Evolutionary conservation across 2,888 invertebrate species (phyloP), one percentile per base, ranked within the genome.

Genomic region (Hymenopus coronatus): DNA sequence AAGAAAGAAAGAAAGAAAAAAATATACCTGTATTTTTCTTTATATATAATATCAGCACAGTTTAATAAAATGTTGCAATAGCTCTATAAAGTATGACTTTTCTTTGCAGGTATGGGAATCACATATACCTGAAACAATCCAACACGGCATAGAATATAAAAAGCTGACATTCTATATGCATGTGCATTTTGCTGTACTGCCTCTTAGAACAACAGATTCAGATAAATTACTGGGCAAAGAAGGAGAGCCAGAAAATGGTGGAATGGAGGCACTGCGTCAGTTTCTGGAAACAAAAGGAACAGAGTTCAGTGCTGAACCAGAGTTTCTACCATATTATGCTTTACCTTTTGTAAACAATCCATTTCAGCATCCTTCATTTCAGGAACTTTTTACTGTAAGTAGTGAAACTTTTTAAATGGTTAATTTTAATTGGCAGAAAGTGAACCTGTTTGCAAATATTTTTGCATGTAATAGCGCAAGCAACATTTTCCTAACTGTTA

Each of bases 311-410:
- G 93, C 94, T 89, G 94, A 94, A 81, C 93, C 93, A 83, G 94
- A 95, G 89, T 94, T 95, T 90, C 92, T 94, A 83, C 94, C 94
- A 4, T 94, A 93, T 90, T 95, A 94, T 92, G 95, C 95, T 46
- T 92, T 95, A 30, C 95, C 95, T 0, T 95, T 94, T 91, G 94
- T 95, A n/a, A 93, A 93, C 46, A 93, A 94, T 90, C 94, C 95
- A 1, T 92, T 93, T 88, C 92, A 93, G 40, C 94, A 95, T 92
- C 94, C 94, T 0, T 93, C 94, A 30, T 94, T 95, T 91, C 93
- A 93, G 87, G 94, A 94, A 90, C 91, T 95, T 84, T 94, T 95
- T 91, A 92, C 93, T 90, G 93, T 93, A 90, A 88, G 90, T 88
- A 33, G 9, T 25, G 25, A 15, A 20, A 40, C 40, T 8, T 40